Evolutionary conservation across 2,888 invertebrate species (phyloP).

Genomic region (Vesta saturnalis): DNA sequence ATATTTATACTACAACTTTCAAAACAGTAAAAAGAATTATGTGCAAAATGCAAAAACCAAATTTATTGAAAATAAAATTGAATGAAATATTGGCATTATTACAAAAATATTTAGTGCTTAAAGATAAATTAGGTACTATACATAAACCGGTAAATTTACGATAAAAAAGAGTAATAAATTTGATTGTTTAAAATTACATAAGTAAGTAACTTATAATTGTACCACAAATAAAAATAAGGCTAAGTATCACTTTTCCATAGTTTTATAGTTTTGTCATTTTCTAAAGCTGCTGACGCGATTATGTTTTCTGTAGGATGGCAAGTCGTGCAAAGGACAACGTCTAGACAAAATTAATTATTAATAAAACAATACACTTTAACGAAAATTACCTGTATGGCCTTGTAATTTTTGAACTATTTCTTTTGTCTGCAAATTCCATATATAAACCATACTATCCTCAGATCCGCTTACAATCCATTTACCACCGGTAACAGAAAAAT

Average conservation of each 20-base stretch:
- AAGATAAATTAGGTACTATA: too few species aligned
- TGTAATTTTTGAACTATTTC: conserved; percentile 98
- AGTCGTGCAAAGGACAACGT: conserved; percentile 95
- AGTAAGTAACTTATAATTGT: not conserved
- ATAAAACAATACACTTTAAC: not conserved
- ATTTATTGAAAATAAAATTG: too few species aligned
- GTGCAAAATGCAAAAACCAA: too few species aligned
- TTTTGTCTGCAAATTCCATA: conserved; percentile 99
- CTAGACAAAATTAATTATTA: conserved; percentile 56
- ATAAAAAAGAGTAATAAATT: too few species aligned
- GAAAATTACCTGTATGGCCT: conserved; percentile 88
- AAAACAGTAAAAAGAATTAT: too few species aligned
- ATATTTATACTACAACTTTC: too few species aligned
- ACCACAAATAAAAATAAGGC: conserved; percentile 4
- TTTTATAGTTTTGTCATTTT: conserved; percentile 99
- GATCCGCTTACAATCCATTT: conserved; percentile 99
- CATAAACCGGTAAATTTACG: too few species aligned
- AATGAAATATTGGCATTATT: too few species aligned
- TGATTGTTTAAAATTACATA: too few species aligned
- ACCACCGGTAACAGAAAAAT: conserved; percentile 99
- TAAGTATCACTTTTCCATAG: conserved; percentile 98
- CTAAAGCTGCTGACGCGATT: conserved; percentile 97
- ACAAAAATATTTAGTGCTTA: too few species aligned
- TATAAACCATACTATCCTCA: conserved; percentile 98
- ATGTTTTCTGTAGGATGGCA: conserved; percentile 99